Evolutionary conservation across 2,888 invertebrate genomes (phyloP).

Genomic region (Lissonota sp.): DNA sequence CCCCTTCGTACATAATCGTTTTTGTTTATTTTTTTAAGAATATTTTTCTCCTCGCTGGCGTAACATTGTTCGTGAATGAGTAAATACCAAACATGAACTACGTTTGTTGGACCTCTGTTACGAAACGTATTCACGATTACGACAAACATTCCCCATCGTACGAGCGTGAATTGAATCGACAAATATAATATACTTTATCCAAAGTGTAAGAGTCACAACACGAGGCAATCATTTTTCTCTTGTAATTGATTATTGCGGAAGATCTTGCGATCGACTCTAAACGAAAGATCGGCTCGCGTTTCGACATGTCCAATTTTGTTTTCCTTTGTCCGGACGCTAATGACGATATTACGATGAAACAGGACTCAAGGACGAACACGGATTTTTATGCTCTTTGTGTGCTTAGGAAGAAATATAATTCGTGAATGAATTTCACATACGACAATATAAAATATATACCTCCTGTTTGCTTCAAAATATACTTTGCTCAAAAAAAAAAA

Average conservation of each 20-base stretch:
- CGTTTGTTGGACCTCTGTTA: slow-evolving; percentile 3
- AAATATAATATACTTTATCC: slow-evolving; percentile 28
- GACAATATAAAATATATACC: no score
- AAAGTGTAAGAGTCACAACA: background rate
- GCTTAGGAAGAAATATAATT: background rate
- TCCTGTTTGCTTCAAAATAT: no score
- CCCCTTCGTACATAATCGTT: background rate
- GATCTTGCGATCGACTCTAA: background rate
- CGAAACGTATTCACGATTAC: slow-evolving; percentile 25
- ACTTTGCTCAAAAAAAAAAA: no score
- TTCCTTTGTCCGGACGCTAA: background rate
- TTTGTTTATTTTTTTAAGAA: background rate
- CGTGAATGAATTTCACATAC: no score
- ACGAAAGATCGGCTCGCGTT: background rate
- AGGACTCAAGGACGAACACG: background rate
- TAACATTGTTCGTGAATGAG: slow-evolving; percentile 15
- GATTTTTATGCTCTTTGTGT: background rate
- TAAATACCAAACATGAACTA: background rate
- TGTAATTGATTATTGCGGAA: slow-evolving; percentile 1
- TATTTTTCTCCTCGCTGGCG: background rate
- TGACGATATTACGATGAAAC: background rate
- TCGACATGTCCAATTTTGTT: background rate
- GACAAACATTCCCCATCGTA: slow-evolving; percentile 35
- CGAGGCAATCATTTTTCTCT: slow-evolving; percentile 1
- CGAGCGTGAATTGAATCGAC: slow-evolving; percentile 37